These are phyloP conservation scores for Sardinella longiceps DNA, from an alignment of 2,797 vertebrate species.

Conservation along the genomic window DNA sequence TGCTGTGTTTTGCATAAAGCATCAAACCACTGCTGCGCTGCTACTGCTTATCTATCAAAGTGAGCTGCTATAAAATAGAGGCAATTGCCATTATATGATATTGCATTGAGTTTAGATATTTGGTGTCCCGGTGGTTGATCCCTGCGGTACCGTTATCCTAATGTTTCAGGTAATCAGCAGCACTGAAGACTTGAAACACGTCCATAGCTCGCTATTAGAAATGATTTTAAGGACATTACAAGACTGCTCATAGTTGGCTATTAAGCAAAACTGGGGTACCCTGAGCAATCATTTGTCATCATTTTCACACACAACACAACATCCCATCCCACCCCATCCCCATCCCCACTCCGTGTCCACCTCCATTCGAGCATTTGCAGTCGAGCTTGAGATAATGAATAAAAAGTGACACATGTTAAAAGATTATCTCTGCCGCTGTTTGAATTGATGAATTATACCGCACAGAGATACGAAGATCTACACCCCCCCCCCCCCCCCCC, in stretches of 20 bases:
- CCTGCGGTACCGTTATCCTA: background rate
- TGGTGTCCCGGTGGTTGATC: background rate
- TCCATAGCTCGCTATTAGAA: background rate
- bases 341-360: background rate
- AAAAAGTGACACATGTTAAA: constrained; percentile 48
- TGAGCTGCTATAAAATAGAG: background rate
- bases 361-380: background rate
- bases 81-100: background rate
- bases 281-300: constrained; percentile 1
- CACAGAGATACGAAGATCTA: constrained; percentile 42
- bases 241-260: background rate
- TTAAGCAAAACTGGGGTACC: background rate
- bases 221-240: background rate
- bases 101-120: background rate
- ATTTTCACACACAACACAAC: background rate
- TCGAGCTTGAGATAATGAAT: constrained; percentile 27
- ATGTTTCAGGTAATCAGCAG: background rate
- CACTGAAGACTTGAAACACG: background rate
- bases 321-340: background rate
- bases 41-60: background rate
- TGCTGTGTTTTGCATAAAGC: background rate
- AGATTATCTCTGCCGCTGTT: constrained; percentile 52
- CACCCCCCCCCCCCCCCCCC: background rate
- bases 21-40: background rate
- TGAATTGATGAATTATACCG: constrained; percentile 44